Base-by-base conservation (phyloP, 2,888 invertebrate species). In the Hydraecia micacea region DNA sequence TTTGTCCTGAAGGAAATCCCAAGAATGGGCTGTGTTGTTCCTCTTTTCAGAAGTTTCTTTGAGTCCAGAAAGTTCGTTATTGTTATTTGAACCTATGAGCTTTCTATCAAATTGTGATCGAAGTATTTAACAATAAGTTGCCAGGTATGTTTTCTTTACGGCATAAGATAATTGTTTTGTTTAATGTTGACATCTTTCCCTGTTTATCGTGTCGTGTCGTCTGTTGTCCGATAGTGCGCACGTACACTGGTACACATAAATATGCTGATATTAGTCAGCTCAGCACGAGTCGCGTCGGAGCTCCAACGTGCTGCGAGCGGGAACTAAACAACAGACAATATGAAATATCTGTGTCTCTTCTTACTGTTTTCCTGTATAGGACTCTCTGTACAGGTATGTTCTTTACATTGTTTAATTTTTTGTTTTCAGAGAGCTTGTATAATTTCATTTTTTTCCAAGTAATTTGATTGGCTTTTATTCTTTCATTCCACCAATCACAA, bases 311-410 rank as follows among this genome's bases (percentile, higher is more conserved):
- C 25, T 49, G 42, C 21, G 58, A 72, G 60, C 32, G 71, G 3
- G 25, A 49, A 66, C 15, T 42, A 62, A 46, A 49, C n/a, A 42
- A 42, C 32, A 65, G 28, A 70, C 63, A 84, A 78, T 39, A 90
- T 85, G 87, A 82, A 77, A 81, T 73, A 70, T 25, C 32, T 86
- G 46, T 75, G 63, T 42, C 55, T 86, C 49, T n/a, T 88, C 46
- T 32, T 90, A 55, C 32, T 89, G 49, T 79, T 90, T 70, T 85
- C 83, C 78, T 89, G 88, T 79, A 69, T 91, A 36, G 86, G 90
- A 79, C 70, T 86, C n/a, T 91, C 92, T 65, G 74, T 88, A 2
- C 92, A 92, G 86, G 92, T 92, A 86, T 89, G 92, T 90, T 36
- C 88, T 25, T 67, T 0, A 49, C 0, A 28, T 46, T 63, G 0